phyloP scores from a whole-genome alignment of 2,888 invertebrate species.

The Autographa pulchrina region DNA sequence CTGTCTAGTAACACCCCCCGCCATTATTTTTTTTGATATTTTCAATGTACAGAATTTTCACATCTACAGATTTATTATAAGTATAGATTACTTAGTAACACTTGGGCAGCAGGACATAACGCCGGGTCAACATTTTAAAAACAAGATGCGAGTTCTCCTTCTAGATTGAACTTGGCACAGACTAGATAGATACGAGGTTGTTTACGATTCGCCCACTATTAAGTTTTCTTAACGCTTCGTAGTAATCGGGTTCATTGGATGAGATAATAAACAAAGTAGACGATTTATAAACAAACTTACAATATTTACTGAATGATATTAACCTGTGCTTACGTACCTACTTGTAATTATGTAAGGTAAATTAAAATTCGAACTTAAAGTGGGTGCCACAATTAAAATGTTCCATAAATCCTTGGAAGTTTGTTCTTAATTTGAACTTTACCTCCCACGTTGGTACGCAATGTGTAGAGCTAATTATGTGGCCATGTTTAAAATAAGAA shows the following conservation, averaged over 20 bases:
- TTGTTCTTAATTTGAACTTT: background rate
- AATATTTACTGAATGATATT: background rate
- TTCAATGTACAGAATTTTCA: too few relatives aligned
- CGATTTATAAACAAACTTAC: background rate
- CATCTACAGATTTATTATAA: too few relatives aligned
- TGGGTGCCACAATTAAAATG: background rate
- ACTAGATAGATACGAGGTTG: background rate
- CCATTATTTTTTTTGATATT: too few relatives aligned
- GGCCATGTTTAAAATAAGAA: background rate
- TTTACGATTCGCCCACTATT: conserved; percentile 1
- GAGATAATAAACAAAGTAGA: background rate
- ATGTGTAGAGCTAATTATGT: too few relatives aligned
- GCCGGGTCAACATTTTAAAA: too few relatives aligned
- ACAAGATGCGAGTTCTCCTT: background rate
- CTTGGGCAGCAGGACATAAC: too few relatives aligned
- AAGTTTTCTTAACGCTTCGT: background rate
- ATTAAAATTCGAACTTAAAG: background rate
- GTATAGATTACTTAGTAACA: too few relatives aligned
- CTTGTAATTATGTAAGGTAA: too few relatives aligned
- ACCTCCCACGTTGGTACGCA: background rate
- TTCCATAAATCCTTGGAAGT: background rate
- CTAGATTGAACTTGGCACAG: background rate
- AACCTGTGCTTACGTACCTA: background rate
- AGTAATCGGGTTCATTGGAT: background rate
- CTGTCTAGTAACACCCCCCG: too few relatives aligned